Percentiles rank a stretch among this genome's conserved stretches.
These are phyloP conservation scores for Apostichopus japonicus DNA, from an alignment of 35 echinoderm and acorn worm genomes.

Conservation along the genomic window DNA sequence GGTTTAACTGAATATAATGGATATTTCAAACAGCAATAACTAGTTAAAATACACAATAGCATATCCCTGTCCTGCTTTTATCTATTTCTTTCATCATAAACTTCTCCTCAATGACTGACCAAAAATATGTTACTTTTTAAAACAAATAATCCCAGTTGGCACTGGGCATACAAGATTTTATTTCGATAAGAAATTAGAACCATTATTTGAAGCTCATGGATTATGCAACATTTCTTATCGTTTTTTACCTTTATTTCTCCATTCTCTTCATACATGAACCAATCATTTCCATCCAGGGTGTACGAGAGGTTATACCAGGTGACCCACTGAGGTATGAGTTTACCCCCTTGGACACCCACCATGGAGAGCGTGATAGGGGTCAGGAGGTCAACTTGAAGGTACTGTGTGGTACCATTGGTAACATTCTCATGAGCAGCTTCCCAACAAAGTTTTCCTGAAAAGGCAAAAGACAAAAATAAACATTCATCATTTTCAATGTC, in stretches of 20 bases:
- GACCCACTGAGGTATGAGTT: conserved; percentile 61
- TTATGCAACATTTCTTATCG: background rate
- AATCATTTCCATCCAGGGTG: conserved; percentile 60
- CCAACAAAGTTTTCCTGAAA: conserved; percentile 58
- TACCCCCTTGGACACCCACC: conserved; percentile 76
- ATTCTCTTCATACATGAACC: conserved; percentile 70
- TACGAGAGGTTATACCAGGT: conserved; percentile 79
- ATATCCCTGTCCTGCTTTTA: too few relatives aligned
- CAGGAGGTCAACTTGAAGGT: conserved; percentile 69
- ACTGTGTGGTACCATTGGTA: conserved; percentile 50
- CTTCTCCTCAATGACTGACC: too few relatives aligned
- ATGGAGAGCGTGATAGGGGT: conserved; percentile 71
- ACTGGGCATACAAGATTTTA: too few relatives aligned
- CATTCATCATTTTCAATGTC: too few relatives aligned
- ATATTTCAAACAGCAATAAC: too few relatives aligned
- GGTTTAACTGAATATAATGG: too few relatives aligned
- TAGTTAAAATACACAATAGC: too few relatives aligned
- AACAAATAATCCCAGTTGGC: too few relatives aligned
- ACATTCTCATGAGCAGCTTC: conserved; percentile 44
- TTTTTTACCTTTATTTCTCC: conserved; percentile 63
- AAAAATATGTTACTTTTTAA: too few relatives aligned
- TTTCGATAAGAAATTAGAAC: too few relatives aligned
- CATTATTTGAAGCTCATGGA: too few relatives aligned
- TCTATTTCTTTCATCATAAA: too few relatives aligned
- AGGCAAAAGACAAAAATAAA: background rate